These are phyloP conservation scores for Ylistrum balloti DNA, from an alignment of 1,140 invertebrate genomes.

Conservation along the genomic window DNA sequence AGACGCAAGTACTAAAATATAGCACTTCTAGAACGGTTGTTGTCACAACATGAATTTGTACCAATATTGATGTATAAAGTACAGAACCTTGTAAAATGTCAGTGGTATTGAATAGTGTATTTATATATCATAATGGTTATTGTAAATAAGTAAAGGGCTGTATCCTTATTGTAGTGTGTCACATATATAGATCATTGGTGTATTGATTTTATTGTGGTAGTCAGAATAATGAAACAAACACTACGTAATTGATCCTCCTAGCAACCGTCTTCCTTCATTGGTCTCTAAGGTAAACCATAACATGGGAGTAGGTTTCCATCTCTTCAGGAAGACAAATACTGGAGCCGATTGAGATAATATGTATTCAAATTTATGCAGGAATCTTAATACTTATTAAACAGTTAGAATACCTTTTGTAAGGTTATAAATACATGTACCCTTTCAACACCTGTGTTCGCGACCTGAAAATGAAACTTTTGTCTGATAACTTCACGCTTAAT, in stretches of 20 bases:
- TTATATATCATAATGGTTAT: neutral
- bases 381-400: neutral
- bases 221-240: neutral
- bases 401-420: neutral
- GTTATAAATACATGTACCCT: neutral
- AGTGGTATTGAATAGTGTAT: too few species aligned
- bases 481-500: neutral
- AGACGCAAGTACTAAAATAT: too few species aligned
- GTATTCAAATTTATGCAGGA: conserved; percentile 25
- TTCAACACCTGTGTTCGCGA: neutral
- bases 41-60: too few species aligned
- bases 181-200: neutral
- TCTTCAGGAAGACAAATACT: neutral
- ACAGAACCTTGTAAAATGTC: too few species aligned
- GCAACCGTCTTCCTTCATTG: neutral
- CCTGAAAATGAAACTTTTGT: neutral
- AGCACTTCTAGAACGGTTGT: too few species aligned
- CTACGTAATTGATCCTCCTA: neutral
- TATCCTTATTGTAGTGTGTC: neutral
- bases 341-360: neutral
- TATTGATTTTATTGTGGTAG: neutral
- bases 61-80: too few species aligned
- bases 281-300: neutral
- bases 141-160: neutral
- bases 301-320: neutral